Evolutionary conservation across 2,113 vertebrate species (phyloP).

Genomic region (Chamaea fasciata): DNA sequence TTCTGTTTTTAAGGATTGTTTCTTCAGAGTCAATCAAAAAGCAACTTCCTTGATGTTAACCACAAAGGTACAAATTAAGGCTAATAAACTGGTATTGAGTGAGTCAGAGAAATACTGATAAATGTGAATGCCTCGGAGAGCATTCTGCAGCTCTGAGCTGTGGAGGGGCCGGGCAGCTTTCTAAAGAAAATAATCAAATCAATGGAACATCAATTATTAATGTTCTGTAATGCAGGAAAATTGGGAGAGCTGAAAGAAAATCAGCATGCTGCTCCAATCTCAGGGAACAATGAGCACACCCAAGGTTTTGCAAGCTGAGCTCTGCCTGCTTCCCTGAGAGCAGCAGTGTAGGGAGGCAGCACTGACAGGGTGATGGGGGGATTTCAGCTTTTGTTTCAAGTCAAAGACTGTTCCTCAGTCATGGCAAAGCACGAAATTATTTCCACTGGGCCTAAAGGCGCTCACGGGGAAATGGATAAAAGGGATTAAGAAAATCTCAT

Average conservation of each 20-base stretch:
- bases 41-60: constrained; percentile 7
- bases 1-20: constrained; percentile 4
- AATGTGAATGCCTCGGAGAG: neutral
- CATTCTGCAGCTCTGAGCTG: neutral
- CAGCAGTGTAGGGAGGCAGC: neutral
- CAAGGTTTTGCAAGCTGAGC: neutral
- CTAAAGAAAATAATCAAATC: constrained; percentile 40
- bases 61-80: constrained; percentile 33
- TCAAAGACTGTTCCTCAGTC: neutral
- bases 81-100: constrained; percentile 36
- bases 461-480: neutral
- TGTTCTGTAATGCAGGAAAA: constrained; percentile 8
- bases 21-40: constrained; percentile 27
- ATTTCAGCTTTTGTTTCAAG: neutral
- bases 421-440: neutral
- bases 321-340: neutral
- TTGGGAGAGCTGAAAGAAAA: neutral
- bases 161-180: neutral
- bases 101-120: constrained; percentile 16
- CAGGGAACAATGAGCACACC: neutral
- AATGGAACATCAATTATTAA: constrained; percentile 33
- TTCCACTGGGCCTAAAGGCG: neutral
- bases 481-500: neutral
- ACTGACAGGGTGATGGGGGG: neutral
- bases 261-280: neutral